A percentile compares a stretch with the other conserved stretches of the same genome.
These are phyloP conservation scores for Carpatolechia fugitivella DNA, from an alignment of 2,888 invertebrate species.

Conservation along the genomic window DNA sequence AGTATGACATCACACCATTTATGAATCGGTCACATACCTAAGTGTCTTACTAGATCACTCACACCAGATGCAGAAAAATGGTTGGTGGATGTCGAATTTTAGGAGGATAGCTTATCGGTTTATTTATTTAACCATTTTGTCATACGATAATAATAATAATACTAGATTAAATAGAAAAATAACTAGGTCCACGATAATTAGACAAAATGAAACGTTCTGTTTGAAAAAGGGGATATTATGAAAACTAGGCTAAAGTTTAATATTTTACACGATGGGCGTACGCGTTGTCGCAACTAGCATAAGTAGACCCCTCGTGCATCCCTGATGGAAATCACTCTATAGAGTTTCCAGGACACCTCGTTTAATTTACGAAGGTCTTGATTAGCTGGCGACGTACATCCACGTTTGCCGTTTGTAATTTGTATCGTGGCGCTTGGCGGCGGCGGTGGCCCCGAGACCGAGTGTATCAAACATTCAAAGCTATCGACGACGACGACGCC, in stretches of 20 bases:
- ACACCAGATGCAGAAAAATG: too few relatives aligned
- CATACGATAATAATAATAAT: too few relatives aligned
- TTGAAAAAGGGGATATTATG: slow-evolving; percentile 35
- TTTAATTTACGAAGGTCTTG: slow-evolving; percentile 23
- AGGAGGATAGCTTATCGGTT: too few relatives aligned
- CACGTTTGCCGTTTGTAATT: slow-evolving; percentile 17
- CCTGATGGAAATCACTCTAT: background rate
- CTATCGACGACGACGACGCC: slow-evolving; percentile 41
- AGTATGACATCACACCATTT: too few relatives aligned
- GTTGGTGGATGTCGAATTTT: too few relatives aligned
- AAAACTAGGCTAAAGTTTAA: slow-evolving; percentile 40
- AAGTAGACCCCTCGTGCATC: slow-evolving; percentile 24
- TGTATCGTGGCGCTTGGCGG: slow-evolving; percentile 4
- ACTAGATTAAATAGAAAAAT: too few relatives aligned
- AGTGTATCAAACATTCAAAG: slow-evolving; percentile 47
- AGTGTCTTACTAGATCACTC: too few relatives aligned
- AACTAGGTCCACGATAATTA: slow-evolving; percentile 29
- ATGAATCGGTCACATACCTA: too few relatives aligned
- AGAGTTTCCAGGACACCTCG: background rate
- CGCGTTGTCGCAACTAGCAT: slow-evolving; percentile 27
- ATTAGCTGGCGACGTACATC: slow-evolving; percentile 28
- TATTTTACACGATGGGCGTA: slow-evolving; percentile 38
- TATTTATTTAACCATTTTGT: too few relatives aligned
- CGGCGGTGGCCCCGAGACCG: slow-evolving; percentile 31
- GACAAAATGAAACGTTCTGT: slow-evolving; percentile 33